A percentile compares a stretch with the other conserved stretches of the same genome.
Conservation (phyloP, 2,888 invertebrate genomes). For the Mimumesa dahlbomi region DNA sequence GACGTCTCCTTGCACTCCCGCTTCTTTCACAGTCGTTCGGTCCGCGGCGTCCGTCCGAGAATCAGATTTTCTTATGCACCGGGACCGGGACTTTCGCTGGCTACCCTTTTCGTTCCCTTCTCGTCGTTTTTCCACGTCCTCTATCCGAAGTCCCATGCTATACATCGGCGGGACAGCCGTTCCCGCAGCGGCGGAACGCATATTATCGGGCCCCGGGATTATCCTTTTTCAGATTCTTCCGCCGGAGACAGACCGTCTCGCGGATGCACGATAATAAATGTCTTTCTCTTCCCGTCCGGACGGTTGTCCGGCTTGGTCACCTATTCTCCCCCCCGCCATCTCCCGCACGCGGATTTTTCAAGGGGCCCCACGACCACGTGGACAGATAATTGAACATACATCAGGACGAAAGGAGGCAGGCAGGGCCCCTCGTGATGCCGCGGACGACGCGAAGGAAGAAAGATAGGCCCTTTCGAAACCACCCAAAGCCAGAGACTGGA, state of each 20-base stretch:
- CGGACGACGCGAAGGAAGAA: constrained; percentile 43
- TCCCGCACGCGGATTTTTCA: constrained; percentile 7
- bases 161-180: constrained; percentile 30
- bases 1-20: constrained; percentile 21
- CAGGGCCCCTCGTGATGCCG: constrained; percentile 38
- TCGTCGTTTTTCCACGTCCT: constrained; percentile 39
- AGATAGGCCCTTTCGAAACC: constrained; percentile 34
- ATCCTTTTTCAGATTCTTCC: constrained; percentile 58
- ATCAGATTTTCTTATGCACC: constrained; percentile 47
- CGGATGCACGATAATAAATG: constrained; percentile 65
- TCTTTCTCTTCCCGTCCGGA: constrained; percentile 68
- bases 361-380: constrained; percentile 57
- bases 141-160: constrained; percentile 41
- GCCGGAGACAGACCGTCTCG: constrained; percentile 57
- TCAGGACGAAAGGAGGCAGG: constrained; percentile 56
- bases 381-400: constrained; percentile 73
- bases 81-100: constrained; percentile 35
- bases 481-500: constrained; percentile 24
- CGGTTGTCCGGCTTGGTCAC: constrained; percentile 1
- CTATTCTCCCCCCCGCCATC: constrained; percentile 12
- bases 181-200: constrained; percentile 43
- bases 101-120: constrained; percentile 39
- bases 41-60: background rate
- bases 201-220: constrained; percentile 49
- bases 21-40: constrained; percentile 5